Base-by-base conservation (phyloP, 2,113 vertebrate species). In the Grammatotria lemairii region DNA sequence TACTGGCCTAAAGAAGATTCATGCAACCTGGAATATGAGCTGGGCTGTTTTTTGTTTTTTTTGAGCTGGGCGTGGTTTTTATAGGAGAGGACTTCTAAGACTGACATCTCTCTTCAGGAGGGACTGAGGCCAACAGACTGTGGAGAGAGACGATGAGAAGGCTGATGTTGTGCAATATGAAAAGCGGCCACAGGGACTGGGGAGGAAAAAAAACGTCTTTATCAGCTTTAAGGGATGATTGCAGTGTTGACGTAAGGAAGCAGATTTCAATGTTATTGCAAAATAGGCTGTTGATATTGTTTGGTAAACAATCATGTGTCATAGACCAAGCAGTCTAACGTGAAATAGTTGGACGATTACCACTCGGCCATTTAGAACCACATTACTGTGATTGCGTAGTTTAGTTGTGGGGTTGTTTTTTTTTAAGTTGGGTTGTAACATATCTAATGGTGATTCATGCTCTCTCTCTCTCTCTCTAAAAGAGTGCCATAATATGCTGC, bases 401-500 rank as follows among this genome's bases (percentile, higher is more conserved):
- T 88, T 83, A 86, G 80, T 85, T 53, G 84, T 88, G 73, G 38
- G 6, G 3, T 17, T 63, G 31, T 3, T 6, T 33, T 33, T 14
- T 35, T 85, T 80, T 79, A 45, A 83, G 40, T 78, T 85, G 93
- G 51, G 85, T 78, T 65, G 31, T 75, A 31, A 92, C 82, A 82
- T 81, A 90, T 92, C 78, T 93, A 83, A 92, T 68, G 53, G 85
- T 94, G 87, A 95, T 94, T 94, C 60, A 90, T 75, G 58, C 65
- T 80, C 70, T 85, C 70, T 73, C 80, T 78, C 80, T 87, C 89
- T 88, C 45, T 90, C 73, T 83, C 33, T 42, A 73, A 87, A 87
- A 87, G 92, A 95, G 94, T 92, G 94, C 91, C 93, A 92, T 94
- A 93, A 93, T 93, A 93, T 94, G 95, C 94, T 96, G 95, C 95